A percentile compares a stretch with the other conserved stretches of the same genome.
These are phyloP conservation scores for Scaptomyza parva DNA, from an alignment of 2,888 invertebrate genomes.

Conservation along the genomic window DNA sequence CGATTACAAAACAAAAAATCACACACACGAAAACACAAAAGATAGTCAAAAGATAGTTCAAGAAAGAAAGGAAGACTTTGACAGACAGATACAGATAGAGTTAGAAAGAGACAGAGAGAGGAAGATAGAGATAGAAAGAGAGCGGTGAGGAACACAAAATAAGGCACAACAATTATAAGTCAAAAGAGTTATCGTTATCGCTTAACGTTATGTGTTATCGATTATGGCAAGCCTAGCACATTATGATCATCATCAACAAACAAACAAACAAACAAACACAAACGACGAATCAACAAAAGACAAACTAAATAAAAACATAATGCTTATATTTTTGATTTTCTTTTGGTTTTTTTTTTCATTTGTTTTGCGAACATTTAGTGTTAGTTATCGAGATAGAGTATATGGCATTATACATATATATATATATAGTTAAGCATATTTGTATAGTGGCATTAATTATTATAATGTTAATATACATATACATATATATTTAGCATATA, in stretches of 20 bases:
- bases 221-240: constrained; percentile 58
- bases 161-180: constrained; percentile 57
- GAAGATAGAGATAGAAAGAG: constrained; percentile 17
- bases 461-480: too few relatives aligned
- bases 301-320: constrained; percentile 47
- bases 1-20: background rate
- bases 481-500: constrained; percentile 36
- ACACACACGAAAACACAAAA: background rate
- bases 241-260: constrained; percentile 37
- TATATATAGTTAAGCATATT: constrained; percentile 46
- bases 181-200: constrained; percentile 41
- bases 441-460: constrained; percentile 31
- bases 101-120: constrained; percentile 1
- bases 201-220: constrained; percentile 32
- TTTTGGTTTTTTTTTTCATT: constrained; percentile 11
- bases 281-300: constrained; percentile 31
- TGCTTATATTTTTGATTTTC: constrained; percentile 37
- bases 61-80: constrained; percentile 12
- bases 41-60: background rate
- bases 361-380: constrained; percentile 41
- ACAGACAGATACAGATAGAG: constrained; percentile 8
- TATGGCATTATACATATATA: constrained; percentile 68
- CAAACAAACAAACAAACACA: constrained; percentile 52
- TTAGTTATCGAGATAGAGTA: constrained; percentile 61
- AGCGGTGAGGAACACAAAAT: constrained; percentile 42